These are phyloP conservation scores for Arctopsyche grandis DNA, from an alignment of 1,140 invertebrate genomes.

Conservation along the genomic window DNA sequence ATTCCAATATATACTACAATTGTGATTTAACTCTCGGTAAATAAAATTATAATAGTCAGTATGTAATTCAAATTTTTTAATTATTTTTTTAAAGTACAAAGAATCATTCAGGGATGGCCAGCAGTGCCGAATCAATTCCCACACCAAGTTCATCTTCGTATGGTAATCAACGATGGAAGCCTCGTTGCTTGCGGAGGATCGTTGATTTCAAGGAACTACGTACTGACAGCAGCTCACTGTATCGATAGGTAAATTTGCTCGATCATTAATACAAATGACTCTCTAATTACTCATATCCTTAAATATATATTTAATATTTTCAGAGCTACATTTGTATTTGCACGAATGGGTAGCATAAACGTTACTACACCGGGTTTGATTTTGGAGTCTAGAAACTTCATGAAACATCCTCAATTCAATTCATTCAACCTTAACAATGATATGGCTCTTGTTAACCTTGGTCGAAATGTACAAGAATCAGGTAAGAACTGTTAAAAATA, in stretches of 20 bases:
- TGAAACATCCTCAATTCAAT: constrained; percentile 39
- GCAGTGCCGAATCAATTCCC: constrained; percentile 59
- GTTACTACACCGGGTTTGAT: constrained; percentile 13
- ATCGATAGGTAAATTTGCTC: constrained; percentile 54
- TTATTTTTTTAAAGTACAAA: neutral
- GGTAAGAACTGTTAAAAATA: constrained; percentile 4
- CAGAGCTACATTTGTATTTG: neutral
- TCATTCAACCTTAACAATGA: constrained; percentile 44
- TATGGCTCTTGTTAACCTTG: constrained; percentile 41
- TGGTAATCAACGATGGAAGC: neutral
- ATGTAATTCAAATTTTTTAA: no score
- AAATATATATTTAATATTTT: neutral
- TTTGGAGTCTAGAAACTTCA: constrained; percentile 26
- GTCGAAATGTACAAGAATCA: neutral
- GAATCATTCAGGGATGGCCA: constrained; percentile 57
- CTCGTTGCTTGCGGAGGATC: constrained; percentile 61
- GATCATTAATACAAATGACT: neutral
- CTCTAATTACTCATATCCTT: neutral
- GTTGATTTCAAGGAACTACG: constrained; percentile 60
- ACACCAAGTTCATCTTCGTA: constrained; percentile 59
- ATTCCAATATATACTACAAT: no score
- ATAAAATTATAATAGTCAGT: no score
- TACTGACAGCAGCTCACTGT: constrained; percentile 67
- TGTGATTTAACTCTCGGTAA: no score
- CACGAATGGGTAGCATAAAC: constrained; percentile 36